Base-by-base conservation (phyloP, 1,140 invertebrate genomes). In the Neoseiulus cucumeris region DNA sequence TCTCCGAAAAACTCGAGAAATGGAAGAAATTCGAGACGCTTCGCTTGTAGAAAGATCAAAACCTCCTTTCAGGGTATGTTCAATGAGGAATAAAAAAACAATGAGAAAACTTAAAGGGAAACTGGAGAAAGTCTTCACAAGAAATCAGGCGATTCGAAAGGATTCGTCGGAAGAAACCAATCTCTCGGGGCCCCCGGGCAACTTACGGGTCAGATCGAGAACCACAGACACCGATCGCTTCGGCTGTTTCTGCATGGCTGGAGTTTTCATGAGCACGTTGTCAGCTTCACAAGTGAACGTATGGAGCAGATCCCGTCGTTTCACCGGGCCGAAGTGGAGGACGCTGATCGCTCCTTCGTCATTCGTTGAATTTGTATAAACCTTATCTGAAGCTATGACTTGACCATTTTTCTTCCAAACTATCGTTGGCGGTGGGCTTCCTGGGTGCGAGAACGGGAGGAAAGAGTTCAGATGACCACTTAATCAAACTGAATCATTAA, bases 261-360 rank as follows among this genome's bases (percentile, higher is more conserved):
- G 51, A 12, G 51, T 59, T 33, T 59, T 25, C 51, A 59, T 59
- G 33, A 59, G 51, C 14, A 59, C 51, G 22, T 59, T 59, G 51
- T 59, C 51, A 25, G 51, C 51, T 59, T 59, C 51, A 25, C 51
- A 59, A 4, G 51, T 59, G 22, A 59, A 59, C 22, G 51, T 59
- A 25, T 59, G 51, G 51, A 59, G 51, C 2, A 59, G 51, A 59
- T 59, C 51, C 33, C 51, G 51, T 20, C 51, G 51, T 29, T 33
- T 17, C 14, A 59, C 51, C 5, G 51, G 51, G 22, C 51, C 51
- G 33, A 20, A 59, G 51, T 59, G 51, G 22, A 59, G 51, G 14
- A 59, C 33, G 22, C 51, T 59, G 14, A 59, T 17, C 12, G 51
- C 51, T 25, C 51, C 51, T 33, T 59, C 51, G 1, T 59, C 51